Percentiles rank a stretch among this genome's conserved stretches.
phyloP scores from a whole-genome alignment of 1,140 invertebrate genomes.

The Brachionus calyciflorus region DNA sequence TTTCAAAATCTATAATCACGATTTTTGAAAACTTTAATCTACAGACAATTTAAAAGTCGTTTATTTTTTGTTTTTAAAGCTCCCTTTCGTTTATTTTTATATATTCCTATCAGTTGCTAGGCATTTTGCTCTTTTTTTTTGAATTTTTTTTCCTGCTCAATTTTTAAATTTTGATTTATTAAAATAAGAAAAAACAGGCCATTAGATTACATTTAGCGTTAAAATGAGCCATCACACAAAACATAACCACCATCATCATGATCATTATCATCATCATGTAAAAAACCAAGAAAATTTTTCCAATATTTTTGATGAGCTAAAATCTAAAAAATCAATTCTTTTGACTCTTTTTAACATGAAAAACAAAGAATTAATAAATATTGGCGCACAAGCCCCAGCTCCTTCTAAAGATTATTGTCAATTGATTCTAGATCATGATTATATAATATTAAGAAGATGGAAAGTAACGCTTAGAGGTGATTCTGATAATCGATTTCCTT shows the following conservation, averaged over 20 bases:
- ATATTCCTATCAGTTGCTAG: neutral
- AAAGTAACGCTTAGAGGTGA: slow-evolving; percentile 23
- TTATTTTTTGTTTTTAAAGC: too few species aligned
- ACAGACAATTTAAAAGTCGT: slow-evolving; percentile 25
- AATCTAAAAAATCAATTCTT: neutral
- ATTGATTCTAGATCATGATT: slow-evolving; percentile 4
- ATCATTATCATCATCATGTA: neutral
- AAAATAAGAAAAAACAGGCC: too few species aligned
- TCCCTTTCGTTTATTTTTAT: too few species aligned
- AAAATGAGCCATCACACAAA: slow-evolving; percentile 32
- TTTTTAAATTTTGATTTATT: neutral
- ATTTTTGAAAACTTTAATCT: too few species aligned
- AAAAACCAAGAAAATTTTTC: neutral
- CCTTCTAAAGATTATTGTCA: slow-evolving; percentile 46
- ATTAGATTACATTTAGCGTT: neutral
- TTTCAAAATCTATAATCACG: too few species aligned
- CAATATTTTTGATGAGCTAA: slow-evolving; percentile 19
- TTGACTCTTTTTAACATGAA: neutral
- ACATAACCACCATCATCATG: neutral
- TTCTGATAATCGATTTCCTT: slow-evolving; percentile 20
- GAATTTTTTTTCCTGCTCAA: neutral
- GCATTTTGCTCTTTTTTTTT: neutral
- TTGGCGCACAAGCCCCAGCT: slow-evolving; percentile 10
- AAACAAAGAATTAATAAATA: slow-evolving; percentile 24
- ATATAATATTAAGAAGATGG: slow-evolving; percentile 31